Base-by-base conservation (phyloP, 2,888 invertebrate genomes). In the Gibbula magus region DNA sequence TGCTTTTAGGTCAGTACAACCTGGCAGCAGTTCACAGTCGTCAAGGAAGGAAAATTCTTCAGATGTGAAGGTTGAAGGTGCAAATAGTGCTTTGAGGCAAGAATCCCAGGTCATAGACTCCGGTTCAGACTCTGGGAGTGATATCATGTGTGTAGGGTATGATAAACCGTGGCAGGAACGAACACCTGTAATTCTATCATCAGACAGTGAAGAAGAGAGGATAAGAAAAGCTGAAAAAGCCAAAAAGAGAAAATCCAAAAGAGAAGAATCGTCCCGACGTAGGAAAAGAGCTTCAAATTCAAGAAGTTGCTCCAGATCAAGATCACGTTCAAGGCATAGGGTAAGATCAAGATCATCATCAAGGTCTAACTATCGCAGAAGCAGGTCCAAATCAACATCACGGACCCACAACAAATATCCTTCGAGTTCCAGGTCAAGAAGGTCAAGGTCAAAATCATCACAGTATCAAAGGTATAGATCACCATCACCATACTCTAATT, bases 111-210 rank as follows among this genome's bases (percentile, higher is more conserved):
- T 78, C 45, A 67, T 66, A 52, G 80, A 85, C 25, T 82, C 80
- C 76, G 83, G 84, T 70, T 85, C 85, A 16, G 79, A 82, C 25
- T 81, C 84, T 45, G 85, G 79, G 10, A 88, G 89, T 83, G 92
- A 90, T 78, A 84, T 91, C 1, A 85, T 89, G 75, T 94, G 96
- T 77, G 94, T 96, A 13, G 95, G 95, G 1, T 95, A 94, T 88
- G 94, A 95, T 45, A 95, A 95, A 89, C 95, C 95, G 53, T 95
- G 95, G 81, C 94, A 94, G 84, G 95, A 95, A 85, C 93, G 95
- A 80, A 95, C 95, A 56, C 96, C 96, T 0, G 89, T 92, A 5
- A 70, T 79, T n/a, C 77, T 91, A 13, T 90, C 91, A 0, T 89
- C 91, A 35, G 89, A 83, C 52, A 83, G 80, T 20, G 88, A 88